phyloP scores from a whole-genome alignment of 1,140 invertebrate genomes.

The Drosophila setifemur region DNA sequence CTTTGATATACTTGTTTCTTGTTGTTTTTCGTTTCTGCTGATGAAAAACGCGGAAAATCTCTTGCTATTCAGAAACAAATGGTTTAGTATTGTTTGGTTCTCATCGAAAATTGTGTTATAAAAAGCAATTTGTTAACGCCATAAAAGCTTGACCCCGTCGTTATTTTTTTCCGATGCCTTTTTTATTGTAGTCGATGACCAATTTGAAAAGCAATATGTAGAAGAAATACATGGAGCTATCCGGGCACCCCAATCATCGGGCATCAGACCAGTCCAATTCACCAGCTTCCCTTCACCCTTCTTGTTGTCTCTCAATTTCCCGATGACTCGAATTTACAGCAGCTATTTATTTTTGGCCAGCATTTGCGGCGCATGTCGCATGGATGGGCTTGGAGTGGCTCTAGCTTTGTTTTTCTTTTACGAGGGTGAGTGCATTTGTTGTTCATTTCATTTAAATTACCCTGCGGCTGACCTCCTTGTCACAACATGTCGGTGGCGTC shows the following conservation, averaged over 20 bases:
- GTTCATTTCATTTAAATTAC: slow-evolving; percentile 81
- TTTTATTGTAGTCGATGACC: slow-evolving; percentile 72
- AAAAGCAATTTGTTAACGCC: slow-evolving; percentile 78
- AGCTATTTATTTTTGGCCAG: slow-evolving; percentile 66
- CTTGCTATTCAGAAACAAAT: slow-evolving; percentile 29
- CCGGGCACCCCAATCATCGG: slow-evolving; percentile 30
- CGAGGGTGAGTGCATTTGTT: slow-evolving; percentile 65
- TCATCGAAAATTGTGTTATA: slow-evolving; percentile 68
- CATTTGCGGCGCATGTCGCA: slow-evolving; percentile 74
- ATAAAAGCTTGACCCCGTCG: slow-evolving; percentile 56
- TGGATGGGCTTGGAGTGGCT: slow-evolving; percentile 25
- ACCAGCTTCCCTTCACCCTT: not conserved
- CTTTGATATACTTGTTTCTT: no score
- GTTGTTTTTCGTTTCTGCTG: no score
- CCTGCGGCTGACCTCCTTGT: slow-evolving; percentile 75
- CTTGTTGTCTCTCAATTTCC: slow-evolving; percentile 10
- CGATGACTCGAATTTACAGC: slow-evolving; percentile 62
- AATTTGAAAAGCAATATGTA: slow-evolving; percentile 75
- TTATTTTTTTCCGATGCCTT: slow-evolving; percentile 24
- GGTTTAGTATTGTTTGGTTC: slow-evolving; percentile 41
- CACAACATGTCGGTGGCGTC: slow-evolving; percentile 64
- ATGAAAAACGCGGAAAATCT: slow-evolving; percentile 1
- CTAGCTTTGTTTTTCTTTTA: slow-evolving; percentile 49
- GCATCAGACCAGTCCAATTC: slow-evolving; percentile 24
- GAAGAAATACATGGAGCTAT: not conserved